Conservation (phyloP, 2,113 vertebrate species). For the Calypte anna region DNA sequence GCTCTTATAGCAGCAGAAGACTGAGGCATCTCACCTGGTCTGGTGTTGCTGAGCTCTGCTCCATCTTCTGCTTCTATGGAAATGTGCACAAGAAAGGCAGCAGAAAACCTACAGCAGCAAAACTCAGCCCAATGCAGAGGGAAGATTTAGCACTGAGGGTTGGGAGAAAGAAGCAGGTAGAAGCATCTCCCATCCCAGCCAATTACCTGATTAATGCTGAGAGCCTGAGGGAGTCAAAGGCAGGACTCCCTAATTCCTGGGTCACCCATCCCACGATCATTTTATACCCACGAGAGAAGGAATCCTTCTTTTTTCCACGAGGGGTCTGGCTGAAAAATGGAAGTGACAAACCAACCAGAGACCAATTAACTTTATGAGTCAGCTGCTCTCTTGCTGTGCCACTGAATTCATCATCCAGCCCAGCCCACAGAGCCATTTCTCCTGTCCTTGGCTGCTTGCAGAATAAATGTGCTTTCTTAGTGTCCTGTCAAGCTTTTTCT, state of each 20-base stretch:
- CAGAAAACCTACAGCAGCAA: background rate
- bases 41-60: background rate
- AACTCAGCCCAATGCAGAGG: background rate
- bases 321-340: slow-evolving; percentile 13
- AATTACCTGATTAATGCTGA: slow-evolving; percentile 17
- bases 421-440: background rate
- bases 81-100: background rate
- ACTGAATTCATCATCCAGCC: background rate
- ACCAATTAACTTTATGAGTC: slow-evolving; percentile 16
- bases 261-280: slow-evolving; percentile 14
- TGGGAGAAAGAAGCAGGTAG: background rate
- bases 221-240: background rate
- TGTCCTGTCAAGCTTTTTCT: background rate
- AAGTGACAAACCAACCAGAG: background rate
- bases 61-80: background rate
- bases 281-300: background rate
- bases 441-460: background rate
- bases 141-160: background rate
- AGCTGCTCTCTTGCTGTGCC: slow-evolving; percentile 7
- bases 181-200: background rate
- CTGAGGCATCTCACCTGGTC: background rate
- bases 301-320: background rate
- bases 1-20: background rate
- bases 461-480: background rate
- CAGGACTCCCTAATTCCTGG: slow-evolving; percentile 30